Conservation (phyloP, 2,888 invertebrate genomes). For the Calameuta filiformis region DNA sequence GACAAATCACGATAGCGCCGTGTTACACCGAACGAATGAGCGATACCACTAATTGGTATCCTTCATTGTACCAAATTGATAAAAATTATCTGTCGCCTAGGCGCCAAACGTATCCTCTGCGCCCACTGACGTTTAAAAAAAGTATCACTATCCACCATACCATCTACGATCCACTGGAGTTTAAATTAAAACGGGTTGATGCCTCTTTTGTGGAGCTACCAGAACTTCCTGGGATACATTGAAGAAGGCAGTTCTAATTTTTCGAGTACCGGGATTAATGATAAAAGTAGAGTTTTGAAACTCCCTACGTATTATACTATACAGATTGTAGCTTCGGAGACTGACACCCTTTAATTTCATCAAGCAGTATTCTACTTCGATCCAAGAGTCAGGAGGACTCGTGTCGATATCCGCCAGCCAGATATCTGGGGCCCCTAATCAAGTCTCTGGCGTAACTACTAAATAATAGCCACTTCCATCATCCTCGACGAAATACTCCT, state of each 20-base stretch:
- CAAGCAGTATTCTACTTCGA: neutral
- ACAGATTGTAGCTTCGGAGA: neutral
- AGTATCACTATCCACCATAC: constrained; percentile 1
- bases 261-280: neutral
- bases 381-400: neutral
- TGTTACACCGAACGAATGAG: neutral
- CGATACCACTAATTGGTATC: constrained; percentile 31
- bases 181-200: neutral
- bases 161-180: neutral
- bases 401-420: neutral
- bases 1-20: constrained; percentile 1
- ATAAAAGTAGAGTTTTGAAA: neutral
- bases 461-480: neutral
- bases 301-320: neutral
- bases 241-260: neutral
- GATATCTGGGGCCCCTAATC: neutral
- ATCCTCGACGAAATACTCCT: neutral
- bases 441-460: neutral
- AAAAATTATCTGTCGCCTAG: constrained; percentile 30
- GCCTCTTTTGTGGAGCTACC: neutral
- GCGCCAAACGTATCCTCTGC: constrained; percentile 28
- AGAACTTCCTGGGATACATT: neutral
- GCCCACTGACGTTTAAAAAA: neutral
- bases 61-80: constrained; percentile 27
- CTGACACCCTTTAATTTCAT: neutral